Conservation (phyloP, 2,113 vertebrate species). For the Chloropsis cyanopogon region DNA sequence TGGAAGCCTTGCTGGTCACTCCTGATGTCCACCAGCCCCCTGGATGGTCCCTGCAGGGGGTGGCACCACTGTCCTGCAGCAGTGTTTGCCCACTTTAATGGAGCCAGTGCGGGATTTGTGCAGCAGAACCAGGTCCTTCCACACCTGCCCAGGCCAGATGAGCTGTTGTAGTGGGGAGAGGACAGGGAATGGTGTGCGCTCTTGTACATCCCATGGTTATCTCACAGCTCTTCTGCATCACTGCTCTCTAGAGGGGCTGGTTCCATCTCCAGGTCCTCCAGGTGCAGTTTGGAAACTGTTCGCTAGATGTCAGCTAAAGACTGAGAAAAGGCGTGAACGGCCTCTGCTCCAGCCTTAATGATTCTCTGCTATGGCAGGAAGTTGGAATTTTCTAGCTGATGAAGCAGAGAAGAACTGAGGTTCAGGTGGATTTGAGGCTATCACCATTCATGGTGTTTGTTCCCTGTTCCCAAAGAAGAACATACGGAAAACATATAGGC, state of each 20-base stretch:
- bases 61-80: background rate
- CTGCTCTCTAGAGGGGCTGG: background rate
- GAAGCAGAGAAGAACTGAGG: background rate
- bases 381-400: background rate
- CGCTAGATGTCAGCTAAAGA: slow-evolving; percentile 57
- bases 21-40: background rate
- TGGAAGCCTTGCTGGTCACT: background rate
- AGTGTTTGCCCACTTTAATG: background rate
- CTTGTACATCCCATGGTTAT: background rate
- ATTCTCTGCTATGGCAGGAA: background rate
- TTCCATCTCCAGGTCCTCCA: background rate
- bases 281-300: slow-evolving; percentile 27
- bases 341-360: background rate
- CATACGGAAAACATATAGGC: fast-evolving
- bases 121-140: background rate
- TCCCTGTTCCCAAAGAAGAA: background rate
- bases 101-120: background rate
- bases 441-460: background rate
- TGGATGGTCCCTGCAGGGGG: background rate
- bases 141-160: background rate
- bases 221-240: background rate
- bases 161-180: background rate
- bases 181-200: fast-evolving
- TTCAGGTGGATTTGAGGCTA: background rate
- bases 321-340: background rate